These are phyloP conservation scores for Aleiodes sp. DNA, from an alignment of 1,140 invertebrate species.

Conservation along the genomic window DNA sequence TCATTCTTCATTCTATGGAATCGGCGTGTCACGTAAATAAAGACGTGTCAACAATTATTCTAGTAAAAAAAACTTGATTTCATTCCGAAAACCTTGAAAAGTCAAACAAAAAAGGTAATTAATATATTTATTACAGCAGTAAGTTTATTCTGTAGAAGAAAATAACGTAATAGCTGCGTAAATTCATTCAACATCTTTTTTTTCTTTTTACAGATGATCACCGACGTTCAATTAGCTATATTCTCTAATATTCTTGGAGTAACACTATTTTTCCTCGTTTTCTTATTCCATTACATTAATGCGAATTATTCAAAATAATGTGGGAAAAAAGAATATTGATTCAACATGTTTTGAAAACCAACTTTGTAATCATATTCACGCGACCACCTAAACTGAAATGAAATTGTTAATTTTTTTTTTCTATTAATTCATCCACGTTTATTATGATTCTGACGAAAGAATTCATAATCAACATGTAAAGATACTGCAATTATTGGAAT, in stretches of 20 bases:
- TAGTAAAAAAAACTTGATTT: not conserved
- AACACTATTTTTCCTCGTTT: conserved; percentile 91
- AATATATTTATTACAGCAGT: not conserved
- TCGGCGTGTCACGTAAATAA: conserved; percentile 10
- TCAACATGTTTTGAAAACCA: too few species aligned
- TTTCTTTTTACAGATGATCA: conserved; percentile 82
- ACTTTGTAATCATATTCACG: too few species aligned
- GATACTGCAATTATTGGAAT: too few species aligned
- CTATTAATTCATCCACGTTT: too few species aligned
- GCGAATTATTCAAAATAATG: conserved; percentile 79
- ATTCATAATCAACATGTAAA: too few species aligned
- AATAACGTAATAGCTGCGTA: too few species aligned
- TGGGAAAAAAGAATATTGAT: too few species aligned
- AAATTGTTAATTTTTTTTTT: too few species aligned
- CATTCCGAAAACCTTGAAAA: not conserved
- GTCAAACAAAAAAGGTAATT: not conserved
- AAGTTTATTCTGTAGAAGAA: not conserved
- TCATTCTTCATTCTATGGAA: too few species aligned
- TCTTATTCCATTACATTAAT: conserved; percentile 96
- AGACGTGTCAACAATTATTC: conserved; percentile 3
- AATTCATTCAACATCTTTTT: too few species aligned
- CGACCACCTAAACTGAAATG: too few species aligned
- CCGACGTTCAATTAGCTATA: conserved; percentile 93
- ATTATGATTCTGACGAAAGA: too few species aligned
- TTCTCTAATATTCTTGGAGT: conserved; percentile 97